Percentiles rank a stretch among this genome's conserved stretches.
Conservation (phyloP, 2,888 invertebrate genomes). For the Capitulum mitella region DNA sequence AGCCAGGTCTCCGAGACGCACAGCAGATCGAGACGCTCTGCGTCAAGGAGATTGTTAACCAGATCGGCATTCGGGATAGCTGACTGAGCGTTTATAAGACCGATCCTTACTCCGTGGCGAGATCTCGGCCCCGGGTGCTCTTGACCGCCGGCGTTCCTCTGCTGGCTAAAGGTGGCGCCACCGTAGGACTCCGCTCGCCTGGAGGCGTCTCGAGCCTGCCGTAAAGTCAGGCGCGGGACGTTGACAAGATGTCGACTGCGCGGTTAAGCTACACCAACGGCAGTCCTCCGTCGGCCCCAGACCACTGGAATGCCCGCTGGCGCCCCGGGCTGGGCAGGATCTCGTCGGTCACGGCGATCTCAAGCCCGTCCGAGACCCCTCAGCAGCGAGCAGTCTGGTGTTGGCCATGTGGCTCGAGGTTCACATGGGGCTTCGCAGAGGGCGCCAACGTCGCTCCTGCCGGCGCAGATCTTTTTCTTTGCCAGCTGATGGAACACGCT, state of each 20-base stretch:
- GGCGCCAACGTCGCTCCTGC: background rate
- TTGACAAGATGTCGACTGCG: background rate
- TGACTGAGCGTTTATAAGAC: too few relatives aligned
- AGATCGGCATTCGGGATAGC: too few relatives aligned
- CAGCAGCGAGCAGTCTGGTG: background rate
- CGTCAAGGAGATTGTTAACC: too few relatives aligned
- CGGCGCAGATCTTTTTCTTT: background rate
- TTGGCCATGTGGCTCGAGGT: background rate
- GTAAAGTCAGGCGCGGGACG: background rate
- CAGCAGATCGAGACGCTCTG: too few relatives aligned
- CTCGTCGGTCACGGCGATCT: background rate
- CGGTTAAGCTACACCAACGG: background rate
- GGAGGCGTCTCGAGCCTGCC: background rate
- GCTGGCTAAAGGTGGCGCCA: background rate
- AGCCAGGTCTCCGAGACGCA: too few relatives aligned
- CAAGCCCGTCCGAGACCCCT: background rate
- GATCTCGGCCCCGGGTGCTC: too few relatives aligned
- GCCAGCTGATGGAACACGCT: background rate
- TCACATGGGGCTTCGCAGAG: background rate
- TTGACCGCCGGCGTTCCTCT: too few relatives aligned
- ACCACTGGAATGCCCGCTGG: background rate
- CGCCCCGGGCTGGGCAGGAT: background rate
- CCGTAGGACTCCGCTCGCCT: background rate
- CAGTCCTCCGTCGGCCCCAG: background rate
- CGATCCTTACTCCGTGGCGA: too few relatives aligned